Base-by-base conservation (phyloP, 2,888 invertebrate species). In the Leptinotarsa rubiginosa region DNA sequence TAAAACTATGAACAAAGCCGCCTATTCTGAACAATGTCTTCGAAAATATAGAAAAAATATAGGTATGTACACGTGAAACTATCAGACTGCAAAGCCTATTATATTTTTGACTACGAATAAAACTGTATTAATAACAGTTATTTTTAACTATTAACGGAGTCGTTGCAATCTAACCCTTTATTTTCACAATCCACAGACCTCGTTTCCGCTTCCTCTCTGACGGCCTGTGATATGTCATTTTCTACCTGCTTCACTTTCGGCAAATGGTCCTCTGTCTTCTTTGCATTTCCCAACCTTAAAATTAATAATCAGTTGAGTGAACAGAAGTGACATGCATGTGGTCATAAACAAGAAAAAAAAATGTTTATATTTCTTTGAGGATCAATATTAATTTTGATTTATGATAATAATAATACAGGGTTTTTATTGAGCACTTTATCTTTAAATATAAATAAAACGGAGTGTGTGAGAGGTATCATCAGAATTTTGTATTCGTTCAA, bases 241-340 rank as follows among this genome's bases (percentile, higher is more conserved):
- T 65, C 66, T 22, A 62, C 54, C 68, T 71, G 66, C 18, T 70
- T 74, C 22, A 62, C 25, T 62, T 62, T 62, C 7, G 62, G 62
- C 16, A n/a, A 62, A 47, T 47, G 62, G 25, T 47, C 65, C 20
- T 50, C 52, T 50, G 72, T 64, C 31, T 54, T 47, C 50, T 56
- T 65, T 16, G 56, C 52, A 81, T 75, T 86, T 85, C 56, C 88
- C 88, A 62, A 62, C 62, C 62, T 62, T 62, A 31, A n/a, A 62
- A 62, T n/a, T 0, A 62, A 31, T 15, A 62, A 41, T 7, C 12
- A 31, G 5, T 31, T 31, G 20, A 22, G 15, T 13, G 12, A 56
- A 20, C 22, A 56, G 18, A 56, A 12, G 12, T 7, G 2, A 20
- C n/a, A 10, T 1, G 10, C n/a, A 54, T 20, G 54, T 54, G 1